Base-by-base conservation (phyloP, 2,888 invertebrate genomes). In the Acronicta aceris region DNA sequence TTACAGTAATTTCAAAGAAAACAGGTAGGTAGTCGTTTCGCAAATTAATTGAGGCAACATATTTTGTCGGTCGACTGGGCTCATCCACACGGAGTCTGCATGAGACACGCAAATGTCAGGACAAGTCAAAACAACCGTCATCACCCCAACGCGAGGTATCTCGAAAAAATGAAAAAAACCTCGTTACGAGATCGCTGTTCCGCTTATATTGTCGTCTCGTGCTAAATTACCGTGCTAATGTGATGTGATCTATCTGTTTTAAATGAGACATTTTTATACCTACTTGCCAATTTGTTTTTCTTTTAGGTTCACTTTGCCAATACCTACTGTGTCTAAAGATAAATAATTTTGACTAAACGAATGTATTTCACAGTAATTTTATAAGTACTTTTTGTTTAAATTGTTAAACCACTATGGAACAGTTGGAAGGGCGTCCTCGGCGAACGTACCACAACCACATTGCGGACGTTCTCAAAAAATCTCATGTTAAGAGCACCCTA, bases 71-170 rank as follows among this genome's bases (percentile, higher is more conserved):
- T 82, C 68, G 74, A 72, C 57, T 83, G 78, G 61, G 42, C 65
- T 63, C 50, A 64, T 75, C 60, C 69, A 45, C 60, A 51, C 61
- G 59, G 53, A 76, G 57, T 45, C 58, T 65, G 68, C 58, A 65
- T 61, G 68, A n/a, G 65, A 84, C 89, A 87, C 88, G 88, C 88
- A 87, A 90, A 86, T 89, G 93, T 92, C 93, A 87, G 85, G 84
- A 78, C 83, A 83, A 89, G 93, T 94, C 93, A 93, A 84, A 93
- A 94, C 93, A 94, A 90, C 91, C 92, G 89, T 94, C 93, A 86
- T 92, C 93, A 92, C 91, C 85, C 83, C 79, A 71, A 81, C 82
- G 79, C 85, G 80, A 82, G 72, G 60, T 75, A 82, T 76, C 74
- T 74, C 48, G 54, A 58, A 67, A 82, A 85, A 85, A 76, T 69